Conservation (phyloP, 2,113 vertebrate genomes). For the Patagioenas fasciata region DNA sequence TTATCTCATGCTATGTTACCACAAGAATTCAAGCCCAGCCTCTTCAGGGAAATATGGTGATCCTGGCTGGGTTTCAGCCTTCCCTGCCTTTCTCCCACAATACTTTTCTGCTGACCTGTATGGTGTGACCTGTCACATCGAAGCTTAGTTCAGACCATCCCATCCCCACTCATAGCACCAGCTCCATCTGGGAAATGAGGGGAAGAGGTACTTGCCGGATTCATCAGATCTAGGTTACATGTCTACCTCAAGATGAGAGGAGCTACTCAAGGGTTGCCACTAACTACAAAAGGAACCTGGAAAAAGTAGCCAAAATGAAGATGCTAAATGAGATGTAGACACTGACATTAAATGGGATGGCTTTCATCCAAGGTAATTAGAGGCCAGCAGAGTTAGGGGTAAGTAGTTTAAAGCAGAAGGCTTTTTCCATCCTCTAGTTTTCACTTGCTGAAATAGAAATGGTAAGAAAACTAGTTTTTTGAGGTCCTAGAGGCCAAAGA, state of each 20-base stretch:
- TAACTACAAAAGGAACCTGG: neutral
- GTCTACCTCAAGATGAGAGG: neutral
- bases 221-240: accelerated
- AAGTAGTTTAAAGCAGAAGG: neutral
- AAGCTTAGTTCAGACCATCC: neutral
- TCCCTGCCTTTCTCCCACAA: neutral
- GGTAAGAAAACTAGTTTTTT: neutral
- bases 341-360: neutral
- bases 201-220: neutral
- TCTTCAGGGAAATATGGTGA: neutral
- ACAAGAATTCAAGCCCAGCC: neutral
- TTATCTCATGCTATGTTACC: neutral
- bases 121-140: neutral
- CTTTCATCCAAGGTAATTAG: neutral
- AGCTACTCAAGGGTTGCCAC: neutral
- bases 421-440: neutral
- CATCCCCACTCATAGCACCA: neutral
- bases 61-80: neutral
- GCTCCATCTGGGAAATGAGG: neutral
- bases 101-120: neutral
- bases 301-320: neutral
- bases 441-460: neutral
- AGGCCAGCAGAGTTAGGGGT: neutral
- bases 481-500: neutral
- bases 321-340: neutral